Base-by-base conservation (phyloP, 1,140 invertebrate species). In the Drosophila bifasciata region DNA sequence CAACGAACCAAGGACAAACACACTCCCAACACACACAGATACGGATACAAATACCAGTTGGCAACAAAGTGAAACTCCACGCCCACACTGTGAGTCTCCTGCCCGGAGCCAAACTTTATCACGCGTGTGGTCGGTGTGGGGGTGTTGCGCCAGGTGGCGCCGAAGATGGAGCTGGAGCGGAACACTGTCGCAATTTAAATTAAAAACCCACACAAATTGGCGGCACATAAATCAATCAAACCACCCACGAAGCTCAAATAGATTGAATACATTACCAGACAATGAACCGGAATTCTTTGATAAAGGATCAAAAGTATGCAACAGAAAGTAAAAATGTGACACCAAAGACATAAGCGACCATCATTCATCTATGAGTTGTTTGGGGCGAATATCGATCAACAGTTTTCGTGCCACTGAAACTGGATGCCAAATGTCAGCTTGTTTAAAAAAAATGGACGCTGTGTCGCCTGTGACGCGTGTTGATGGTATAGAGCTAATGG, bases 161-260 rank as follows among this genome's bases (percentile, higher is more conserved):
- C 55, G 5, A 25, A 7, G 6, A 28, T 32, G 28, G 28, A 36
- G 9, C 28, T 16, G 17, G 36, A 6, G 3, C 2, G 44, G 8
- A 43, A 45, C 39, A 45, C 32, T 71, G 50, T 67, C 68, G 50
- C 73, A 73, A 64, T 64, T 81, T 81, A 67, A 83, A 77, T 83
- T 73, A 64, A 81, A 70, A 57, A 55, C 58, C 23, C 41, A 13
- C 43, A 41, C 43, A 51, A 46, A 41, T 43, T 77, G 66, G 43
- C n/a, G 51, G 17, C 40, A n/a, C 46, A 51, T 51, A 67, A 79
- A 73, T 79, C 76, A 62, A 78, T 73, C 69, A 44, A 19, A 8
- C 13, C 32, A 44, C 51, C 2, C 39, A 17, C n/a, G n/a, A 49
- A 11, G 11, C 11, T 8, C 7, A 9, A 48, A 4, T 19, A 66